Evolutionary conservation across 2,797 vertebrate species (phyloP).

Genomic region (Halcyon smyrnensis): DNA sequence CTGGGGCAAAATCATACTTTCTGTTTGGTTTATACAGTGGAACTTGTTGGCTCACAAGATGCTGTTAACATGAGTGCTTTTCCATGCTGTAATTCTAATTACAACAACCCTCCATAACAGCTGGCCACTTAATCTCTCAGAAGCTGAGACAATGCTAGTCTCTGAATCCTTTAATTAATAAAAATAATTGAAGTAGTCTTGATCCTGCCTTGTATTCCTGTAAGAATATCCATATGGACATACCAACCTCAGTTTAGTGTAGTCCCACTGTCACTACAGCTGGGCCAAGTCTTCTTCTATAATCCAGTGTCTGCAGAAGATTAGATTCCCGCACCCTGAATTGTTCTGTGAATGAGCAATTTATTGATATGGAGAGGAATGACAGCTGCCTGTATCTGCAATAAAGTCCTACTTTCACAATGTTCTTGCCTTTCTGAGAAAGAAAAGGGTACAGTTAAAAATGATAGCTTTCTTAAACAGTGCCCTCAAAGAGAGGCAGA

Average conservation of each 20-base stretch:
- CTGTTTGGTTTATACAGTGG: not conserved
- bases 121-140: not conserved
- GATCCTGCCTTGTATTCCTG: accelerated
- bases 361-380: not conserved
- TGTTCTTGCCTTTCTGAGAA: not conserved
- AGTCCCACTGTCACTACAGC: not conserved
- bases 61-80: not conserved
- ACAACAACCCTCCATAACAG: not conserved
- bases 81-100: not conserved
- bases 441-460: not conserved
- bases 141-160: not conserved
- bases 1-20: not conserved
- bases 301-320: not conserved
- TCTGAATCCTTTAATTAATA: not conserved
- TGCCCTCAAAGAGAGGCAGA: not conserved
- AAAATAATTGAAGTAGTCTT: not conserved
- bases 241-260: not conserved
- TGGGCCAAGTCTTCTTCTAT: not conserved
- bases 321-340: not conserved
- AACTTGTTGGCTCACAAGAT: not conserved
- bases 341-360: not conserved
- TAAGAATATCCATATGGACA: not conserved
- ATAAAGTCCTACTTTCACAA: not conserved
- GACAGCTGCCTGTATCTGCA: not conserved
- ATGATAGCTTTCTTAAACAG: not conserved